Evolutionary conservation across 2,888 invertebrate genomes (phyloP), one percentile per base, ranked within the genome.

Genomic region (Sarcophaga caerulescens): DNA sequence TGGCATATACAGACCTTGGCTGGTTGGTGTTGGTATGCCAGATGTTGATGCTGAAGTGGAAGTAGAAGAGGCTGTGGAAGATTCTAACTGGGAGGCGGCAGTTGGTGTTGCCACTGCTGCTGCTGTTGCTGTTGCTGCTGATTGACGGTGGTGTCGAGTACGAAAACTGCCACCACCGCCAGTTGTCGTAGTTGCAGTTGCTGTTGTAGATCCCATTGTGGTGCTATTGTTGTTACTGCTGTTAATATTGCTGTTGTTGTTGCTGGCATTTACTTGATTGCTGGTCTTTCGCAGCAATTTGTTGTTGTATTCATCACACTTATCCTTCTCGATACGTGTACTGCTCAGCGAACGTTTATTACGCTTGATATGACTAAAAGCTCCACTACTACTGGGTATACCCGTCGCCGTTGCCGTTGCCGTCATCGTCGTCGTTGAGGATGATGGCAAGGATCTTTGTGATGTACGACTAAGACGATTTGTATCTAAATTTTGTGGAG

Each of bases 281-380:
- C 60, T 86, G 17, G 93, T 92, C 87, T 93, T 93, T 52, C 93
- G 90, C 84, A 93, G 85, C 88, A 93, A 88, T 85, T 93, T 93
- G 4, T 91, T 93, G 75, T 93, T 93, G 87, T 93, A 93, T 85
- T 93, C 93, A 88, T 93, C 93, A 81, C 92, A 92, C 87, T 93
- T 93, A 88, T 93, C 93, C 89, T 93, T 93, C 85, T 93, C 93
- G 57, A 93, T 91, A 21, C 93, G 92, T 3, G 93, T 93, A 81
- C 93, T 93, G 89, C 93, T 93, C 11, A 93, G 88, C n/a, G 93
- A 93, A 63, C 93, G 92, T 89, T 93, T 93, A 87, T 92, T 93
- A 73, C 93, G 92, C 85, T 93, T 93, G 71, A 84, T 89, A 85
- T 88, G 89, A 75, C 62, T 87, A 70, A 76, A 86, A 76, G 62